Base-by-base conservation (phyloP, 1,140 invertebrate genomes). In the Anthonomus grandis region DNA sequence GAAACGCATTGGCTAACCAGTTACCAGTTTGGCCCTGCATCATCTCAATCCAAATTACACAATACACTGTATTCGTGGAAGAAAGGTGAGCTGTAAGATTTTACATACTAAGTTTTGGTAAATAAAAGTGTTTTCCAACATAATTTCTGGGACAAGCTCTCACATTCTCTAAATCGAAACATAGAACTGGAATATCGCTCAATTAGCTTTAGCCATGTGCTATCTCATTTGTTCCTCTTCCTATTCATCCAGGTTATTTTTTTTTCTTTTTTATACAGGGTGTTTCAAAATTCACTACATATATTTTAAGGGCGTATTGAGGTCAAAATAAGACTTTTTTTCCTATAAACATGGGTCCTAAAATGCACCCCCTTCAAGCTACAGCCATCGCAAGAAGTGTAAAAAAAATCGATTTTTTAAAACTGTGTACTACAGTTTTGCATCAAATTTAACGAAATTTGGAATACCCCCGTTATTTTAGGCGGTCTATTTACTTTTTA, bases 31-130 rank as follows among this genome's bases (percentile, higher is more conserved):
- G 10, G 15, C 37, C 37, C 13, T 39, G 37, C 37, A 39, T 39
- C 10, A 5, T 39, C 5, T 39, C 37, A 17, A 39, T 13, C 37
- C 37, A 39, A 39, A 13, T 39, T 39, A 17, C 37, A 39, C 37
- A 39, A 39, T 39, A 39, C 10, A 39, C 37, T 39, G 37, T 39
- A 39, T 39, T 39, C 5, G 37, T 39, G 10, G 37, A 39, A 39
- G 37, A 39, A 39, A 39, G 37, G 37, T 39, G 37, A 39, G 37
- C 37, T 39, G 37, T 39, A 39, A 39, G 37, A 39, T 39, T 39
- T 9, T 39, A 39, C 37, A 39, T 39, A 39, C 37, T 13, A 5
- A 39, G 37, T 39, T 39, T 39, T 9, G 37, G 13, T 39, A 39
- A 39, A 39, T 39, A 39, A 39, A 39, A 39, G 17, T 39, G 37